Conservation (phyloP, 2,797 vertebrate species). For the Coreius guichenoti region DNA sequence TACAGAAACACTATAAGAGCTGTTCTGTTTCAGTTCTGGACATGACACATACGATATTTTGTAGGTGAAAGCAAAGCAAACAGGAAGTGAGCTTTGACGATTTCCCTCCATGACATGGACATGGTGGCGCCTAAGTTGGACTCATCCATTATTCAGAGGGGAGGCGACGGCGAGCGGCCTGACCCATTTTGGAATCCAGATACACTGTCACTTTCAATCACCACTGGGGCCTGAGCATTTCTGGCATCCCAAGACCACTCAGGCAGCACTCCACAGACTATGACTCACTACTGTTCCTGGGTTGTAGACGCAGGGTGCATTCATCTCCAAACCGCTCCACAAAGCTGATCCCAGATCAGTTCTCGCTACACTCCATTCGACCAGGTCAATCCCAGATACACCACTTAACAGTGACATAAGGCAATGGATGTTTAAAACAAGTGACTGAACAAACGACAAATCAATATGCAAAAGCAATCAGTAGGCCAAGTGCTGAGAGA, state of each 20-base stretch:
- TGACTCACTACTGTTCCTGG: conserved; percentile 30
- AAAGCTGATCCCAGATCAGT: conserved; percentile 29
- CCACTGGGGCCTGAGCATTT: conserved; percentile 40
- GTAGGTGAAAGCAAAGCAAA: conserved; percentile 20
- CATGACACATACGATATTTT: neutral
- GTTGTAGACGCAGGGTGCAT: neutral
- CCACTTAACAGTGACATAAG: conserved; percentile 45
- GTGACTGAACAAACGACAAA: conserved; percentile 34
- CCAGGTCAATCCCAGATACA: conserved; percentile 40
- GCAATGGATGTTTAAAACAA: conserved; percentile 32
- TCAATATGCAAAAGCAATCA: conserved; percentile 63
- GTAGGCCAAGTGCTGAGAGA: conserved; percentile 52
- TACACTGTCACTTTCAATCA: conserved; percentile 61
- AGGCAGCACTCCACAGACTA: conserved; percentile 23
- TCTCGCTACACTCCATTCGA: conserved; percentile 1
- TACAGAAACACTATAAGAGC: neutral
- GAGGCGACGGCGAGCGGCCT: conserved; percentile 50
- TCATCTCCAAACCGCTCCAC: conserved; percentile 5
- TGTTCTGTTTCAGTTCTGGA: neutral
- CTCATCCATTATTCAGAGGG: conserved; percentile 61
- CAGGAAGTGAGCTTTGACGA: conserved; percentile 46
- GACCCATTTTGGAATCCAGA: conserved; percentile 60
- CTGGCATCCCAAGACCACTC: conserved; percentile 45
- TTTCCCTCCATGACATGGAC: conserved; percentile 40
- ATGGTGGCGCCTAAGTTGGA: conserved; percentile 47